These are phyloP conservation scores for Trichopria drosophilae DNA, from an alignment of 2,888 invertebrate genomes.

Conservation along the genomic window DNA sequence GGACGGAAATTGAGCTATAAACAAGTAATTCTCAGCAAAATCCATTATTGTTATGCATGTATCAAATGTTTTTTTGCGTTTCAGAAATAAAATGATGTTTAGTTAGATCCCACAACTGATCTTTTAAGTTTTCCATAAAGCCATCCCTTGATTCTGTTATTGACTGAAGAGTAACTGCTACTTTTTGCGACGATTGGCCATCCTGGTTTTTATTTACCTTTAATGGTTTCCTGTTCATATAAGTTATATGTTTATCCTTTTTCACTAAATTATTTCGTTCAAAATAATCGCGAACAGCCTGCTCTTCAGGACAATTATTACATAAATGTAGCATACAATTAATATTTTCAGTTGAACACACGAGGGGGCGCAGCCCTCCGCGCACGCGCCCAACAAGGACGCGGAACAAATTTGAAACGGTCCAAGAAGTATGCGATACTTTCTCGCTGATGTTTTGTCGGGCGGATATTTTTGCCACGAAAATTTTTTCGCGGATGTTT, in stretches of 20 bases:
- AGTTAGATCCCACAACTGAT: conserved; percentile 10
- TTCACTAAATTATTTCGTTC: not conserved
- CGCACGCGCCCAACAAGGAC: too few species aligned
- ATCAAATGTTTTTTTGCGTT: conserved; percentile 7
- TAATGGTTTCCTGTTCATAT: not conserved
- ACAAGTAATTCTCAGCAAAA: conserved; percentile 24
- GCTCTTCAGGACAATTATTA: conserved; percentile 11
- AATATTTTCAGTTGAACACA: conserved; percentile 10
- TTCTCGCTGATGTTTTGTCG: too few species aligned
- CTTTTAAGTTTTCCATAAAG: conserved; percentile 12
- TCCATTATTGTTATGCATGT: conserved; percentile 23
- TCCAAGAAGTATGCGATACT: too few species aligned
- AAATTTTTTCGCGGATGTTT: too few species aligned
- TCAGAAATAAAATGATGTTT: conserved; percentile 18
- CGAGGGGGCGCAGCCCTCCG: too few species aligned
- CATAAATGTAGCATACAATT: conserved; percentile 23
- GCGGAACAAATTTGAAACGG: too few species aligned
- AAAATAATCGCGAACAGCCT: conserved; percentile 7
- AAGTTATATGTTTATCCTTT: conserved; percentile 1
- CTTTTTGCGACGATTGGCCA: not conserved
- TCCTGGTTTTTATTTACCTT: not conserved
- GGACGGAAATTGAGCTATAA: conserved; percentile 19
- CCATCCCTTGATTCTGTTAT: not conserved
- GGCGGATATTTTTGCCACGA: too few species aligned
- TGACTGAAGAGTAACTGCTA: conserved; percentile 1